A percentile compares a stretch with the other conserved stretches of the same genome.
Conservation (phyloP, 2,888 invertebrate genomes). For the Protophormia terraenovae region DNA sequence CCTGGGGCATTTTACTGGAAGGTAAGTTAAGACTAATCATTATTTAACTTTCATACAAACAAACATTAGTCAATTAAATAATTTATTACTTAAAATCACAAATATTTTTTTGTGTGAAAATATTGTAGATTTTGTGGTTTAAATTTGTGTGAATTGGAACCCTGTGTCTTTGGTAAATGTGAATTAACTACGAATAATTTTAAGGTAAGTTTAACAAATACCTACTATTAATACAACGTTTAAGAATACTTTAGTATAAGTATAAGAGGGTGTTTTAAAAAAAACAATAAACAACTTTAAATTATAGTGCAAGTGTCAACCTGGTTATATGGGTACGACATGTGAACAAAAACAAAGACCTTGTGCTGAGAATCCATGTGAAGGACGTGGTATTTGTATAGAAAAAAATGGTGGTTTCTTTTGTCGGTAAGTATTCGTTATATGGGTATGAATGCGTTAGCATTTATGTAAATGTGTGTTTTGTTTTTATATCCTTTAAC, state of each 20-base stretch:
- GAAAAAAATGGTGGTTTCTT: constrained; percentile 86
- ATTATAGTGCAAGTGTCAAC: constrained; percentile 85
- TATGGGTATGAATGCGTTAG: not conserved
- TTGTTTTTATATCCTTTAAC: not conserved
- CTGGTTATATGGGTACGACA: constrained; percentile 86
- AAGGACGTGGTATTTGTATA: constrained; percentile 88
- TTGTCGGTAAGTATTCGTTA: constrained; percentile 82
- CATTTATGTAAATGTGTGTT: not conserved
- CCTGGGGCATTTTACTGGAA: constrained; percentile 88
- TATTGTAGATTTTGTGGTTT: constrained; percentile 86
- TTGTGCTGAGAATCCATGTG: constrained; percentile 88
- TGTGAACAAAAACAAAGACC: constrained; percentile 87
- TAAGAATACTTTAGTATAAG: too few relatives aligned
- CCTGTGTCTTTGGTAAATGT: constrained; percentile 83
- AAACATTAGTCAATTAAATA: not conserved
- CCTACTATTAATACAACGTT: too few relatives aligned
- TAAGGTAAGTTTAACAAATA: constrained; percentile 71
- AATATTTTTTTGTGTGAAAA: not conserved
- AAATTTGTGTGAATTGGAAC: constrained; percentile 87
- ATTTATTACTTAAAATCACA: not conserved
- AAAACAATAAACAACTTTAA: not conserved
- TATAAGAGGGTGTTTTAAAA: not conserved
- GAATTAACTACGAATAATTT: constrained; percentile 80
- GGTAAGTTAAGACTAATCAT: constrained; percentile 69
- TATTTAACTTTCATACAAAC: not conserved